Evolutionary conservation across 2,113 vertebrate species (phyloP), one percentile per base, ranked within the genome.

Genomic region (Aix galericulata): DNA sequence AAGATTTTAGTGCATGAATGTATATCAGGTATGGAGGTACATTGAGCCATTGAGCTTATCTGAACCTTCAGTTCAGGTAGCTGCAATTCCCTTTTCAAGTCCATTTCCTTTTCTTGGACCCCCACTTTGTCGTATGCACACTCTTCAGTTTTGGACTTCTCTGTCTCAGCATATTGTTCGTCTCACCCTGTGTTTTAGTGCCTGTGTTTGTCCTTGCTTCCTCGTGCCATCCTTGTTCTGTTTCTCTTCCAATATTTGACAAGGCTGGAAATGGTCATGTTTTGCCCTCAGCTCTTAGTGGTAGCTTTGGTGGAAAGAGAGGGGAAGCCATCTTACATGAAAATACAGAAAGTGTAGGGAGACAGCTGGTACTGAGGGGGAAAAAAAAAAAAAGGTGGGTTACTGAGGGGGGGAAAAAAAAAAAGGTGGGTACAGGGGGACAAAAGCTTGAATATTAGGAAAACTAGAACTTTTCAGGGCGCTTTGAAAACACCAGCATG

Each of bases 171-270:
- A 38, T 80, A 40, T 29, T 80, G 6, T 69, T 94, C 36, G 26
- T 22, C 50, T 52, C 11, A n/a, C 9, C 3, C 15, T 58, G 5
- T 50, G 12, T 73, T 68, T 23, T 16, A 68, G 32, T 60, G 44
- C 25, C 22, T 56, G 32, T 23, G 38, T 26, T 86, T 11, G 22
- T 64, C 75, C 40, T 66, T 82, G 15, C 40, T 76, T 76, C 50
- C 9, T 64, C 0, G 0, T 69, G 27, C 23, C 6, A 17, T 71
- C n/a, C n/a, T 23, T 38, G 29, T 21, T 52, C 6, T 20, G 6
- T 25, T 72, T 58, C 44, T 69, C 13, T 88, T 58, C 44, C 26
- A 1, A 0, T 74, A 6, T 23, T 52, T 20, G n/a, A 32, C 69
- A 21, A 11, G 80, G 18, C 63, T 83, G 36, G 17, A 78, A 55